A percentile compares a stretch with the other conserved stretches of the same genome.
These are phyloP conservation scores for Heliopora coerulea DNA, from an alignment of 92 coral and sea anemone genomes.

Conservation along the genomic window DNA sequence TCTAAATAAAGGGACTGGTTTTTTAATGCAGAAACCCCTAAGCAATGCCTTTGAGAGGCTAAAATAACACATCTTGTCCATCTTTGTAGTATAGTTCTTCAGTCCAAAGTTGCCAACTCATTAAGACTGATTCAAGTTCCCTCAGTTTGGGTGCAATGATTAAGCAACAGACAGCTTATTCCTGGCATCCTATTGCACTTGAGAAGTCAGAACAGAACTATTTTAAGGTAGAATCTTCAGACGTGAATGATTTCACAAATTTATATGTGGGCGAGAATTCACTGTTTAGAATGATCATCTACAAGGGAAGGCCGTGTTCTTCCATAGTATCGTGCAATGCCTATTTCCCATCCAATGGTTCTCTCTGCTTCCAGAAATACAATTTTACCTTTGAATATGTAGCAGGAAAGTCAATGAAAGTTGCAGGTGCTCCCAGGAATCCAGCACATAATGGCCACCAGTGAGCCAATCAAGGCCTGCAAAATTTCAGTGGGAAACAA, in stretches of 20 bases:
- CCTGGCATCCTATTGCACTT: slow-evolving; percentile 30
- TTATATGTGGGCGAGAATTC: slow-evolving; percentile 10
- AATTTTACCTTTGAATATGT: slow-evolving; percentile 7
- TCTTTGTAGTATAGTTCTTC: slow-evolving; percentile 1
- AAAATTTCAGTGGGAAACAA: slow-evolving; percentile 16
- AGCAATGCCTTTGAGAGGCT: slow-evolving; percentile 13
- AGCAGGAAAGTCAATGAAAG: slow-evolving; percentile 13
- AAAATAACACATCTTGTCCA: not conserved
- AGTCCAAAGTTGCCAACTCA: slow-evolving; percentile 16
- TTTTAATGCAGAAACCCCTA: slow-evolving; percentile 25
- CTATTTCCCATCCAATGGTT: slow-evolving; percentile 9
- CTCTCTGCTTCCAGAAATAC: slow-evolving; percentile 10
- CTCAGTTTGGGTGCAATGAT: slow-evolving; percentile 31
- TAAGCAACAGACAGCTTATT: slow-evolving; percentile 1
- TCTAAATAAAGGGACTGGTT: slow-evolving; percentile 11
- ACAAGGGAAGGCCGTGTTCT: not conserved
- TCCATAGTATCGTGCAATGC: slow-evolving; percentile 12
- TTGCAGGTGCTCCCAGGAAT: slow-evolving; percentile 7
- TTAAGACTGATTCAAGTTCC: slow-evolving; percentile 27
- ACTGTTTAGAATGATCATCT: not conserved
- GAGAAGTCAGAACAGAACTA: slow-evolving; percentile 29
- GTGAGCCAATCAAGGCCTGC: slow-evolving; percentile 14
- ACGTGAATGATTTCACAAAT: slow-evolving; percentile 9
- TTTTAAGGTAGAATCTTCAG: slow-evolving; percentile 22
- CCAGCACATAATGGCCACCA: not conserved